Percentiles rank a stretch among this genome's conserved stretches.
Evolutionary conservation across 2,888 invertebrate species (phyloP).

Genomic region (Minunthozetes semirufus): DNA sequence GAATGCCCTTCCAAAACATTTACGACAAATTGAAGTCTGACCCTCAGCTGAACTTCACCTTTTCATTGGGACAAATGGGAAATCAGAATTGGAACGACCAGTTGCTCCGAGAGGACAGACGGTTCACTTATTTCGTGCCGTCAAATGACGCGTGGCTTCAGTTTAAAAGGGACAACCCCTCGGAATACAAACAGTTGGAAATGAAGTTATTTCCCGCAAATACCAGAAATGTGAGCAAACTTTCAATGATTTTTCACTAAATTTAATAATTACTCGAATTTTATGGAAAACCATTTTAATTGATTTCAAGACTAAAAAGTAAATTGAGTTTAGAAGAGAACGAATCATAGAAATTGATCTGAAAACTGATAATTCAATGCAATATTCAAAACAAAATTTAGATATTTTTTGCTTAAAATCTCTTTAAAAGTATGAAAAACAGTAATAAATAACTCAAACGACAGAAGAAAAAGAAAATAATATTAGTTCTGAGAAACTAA

Average conservation of each 20-base stretch:
- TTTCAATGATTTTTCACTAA: not conserved
- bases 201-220: slow-evolving; percentile 35
- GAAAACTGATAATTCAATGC: not conserved
- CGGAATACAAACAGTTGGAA: slow-evolving; percentile 68
- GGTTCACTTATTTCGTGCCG: slow-evolving; percentile 86
- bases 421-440: not conserved
- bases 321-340: not conserved
- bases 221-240: slow-evolving; percentile 36
- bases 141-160: slow-evolving; percentile 81
- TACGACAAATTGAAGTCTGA: slow-evolving; percentile 62
- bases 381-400: not conserved
- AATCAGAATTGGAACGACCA: slow-evolving; percentile 62
- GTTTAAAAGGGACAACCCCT: slow-evolving; percentile 66
- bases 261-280: not conserved
- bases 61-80: slow-evolving; percentile 62
- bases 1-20: slow-evolving; percentile 78
- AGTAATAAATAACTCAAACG: not conserved
- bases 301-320: not conserved
- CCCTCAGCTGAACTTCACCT: slow-evolving; percentile 55
- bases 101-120: slow-evolving; percentile 62
- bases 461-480: not conserved
- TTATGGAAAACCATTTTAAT: not conserved
- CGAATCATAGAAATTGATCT: not conserved
- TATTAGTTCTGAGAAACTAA: not conserved
- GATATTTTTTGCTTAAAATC: not conserved